Evolutionary conservation across 2,113 vertebrate species (phyloP), one percentile per base, ranked within the genome.

Genomic region (Polypterus bichir): DNA sequence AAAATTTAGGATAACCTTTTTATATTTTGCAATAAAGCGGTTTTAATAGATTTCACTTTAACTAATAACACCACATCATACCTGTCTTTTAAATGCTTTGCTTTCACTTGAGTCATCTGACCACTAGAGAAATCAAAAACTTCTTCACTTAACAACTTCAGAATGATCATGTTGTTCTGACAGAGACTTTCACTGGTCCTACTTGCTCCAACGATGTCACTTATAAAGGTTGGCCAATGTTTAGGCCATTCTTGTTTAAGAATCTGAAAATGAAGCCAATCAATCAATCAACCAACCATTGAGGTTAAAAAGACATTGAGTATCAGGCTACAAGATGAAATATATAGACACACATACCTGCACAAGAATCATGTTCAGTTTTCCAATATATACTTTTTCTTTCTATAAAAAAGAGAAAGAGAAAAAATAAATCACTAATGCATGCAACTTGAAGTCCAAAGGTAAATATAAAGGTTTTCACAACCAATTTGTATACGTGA

Each of bases 61-160:
- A 27, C 27, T 27, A 27, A 27, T 27, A 27, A 27, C 7, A 10
- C 7, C 48, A 64, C 47, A 9, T 77, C 88, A 88, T 76, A 86
- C 96, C 96, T 99, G 91, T 99, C 96, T 80, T 99, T 99, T 64
- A 99, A 88, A 76, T 99, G 96, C 70, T 98, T 99, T 62, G 95
- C 94, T 79, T 98, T 98, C 55, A 97, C 93, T 81, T 99, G 94
- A 52, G 94, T 99, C 79, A 99, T 97, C 81, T 97, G 96, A 6
- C 96, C 96, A 62, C 95, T 99, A 72, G 95, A 98, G 68, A 99
- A 99, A 77, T 99, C 96, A 79, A 99, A 99, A 48, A 99, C 96
- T 77, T 99, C 96, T 77, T 99, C 96, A 10, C 96, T 99, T 62
- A 99, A 76, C 63, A 99, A 86, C 73, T 99, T 99, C 9, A 99